phyloP scores from a whole-genome alignment of 1,140 invertebrate genomes.

The Heliconius melpomene region DNA sequence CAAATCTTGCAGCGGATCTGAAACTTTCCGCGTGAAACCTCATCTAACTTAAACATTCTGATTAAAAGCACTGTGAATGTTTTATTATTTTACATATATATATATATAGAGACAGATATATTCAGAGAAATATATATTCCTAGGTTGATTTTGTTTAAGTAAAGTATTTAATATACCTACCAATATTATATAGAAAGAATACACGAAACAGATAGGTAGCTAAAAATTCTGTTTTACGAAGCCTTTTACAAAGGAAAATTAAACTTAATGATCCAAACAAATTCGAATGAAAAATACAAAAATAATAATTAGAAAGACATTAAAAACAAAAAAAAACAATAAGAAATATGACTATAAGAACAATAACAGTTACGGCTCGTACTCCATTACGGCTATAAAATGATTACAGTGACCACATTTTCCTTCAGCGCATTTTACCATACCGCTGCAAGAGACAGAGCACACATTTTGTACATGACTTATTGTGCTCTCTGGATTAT shows the following conservation, averaged over 20 bases:
- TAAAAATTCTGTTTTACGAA: too few species aligned
- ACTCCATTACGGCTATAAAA: slow-evolving; percentile 1
- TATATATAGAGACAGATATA: too few species aligned
- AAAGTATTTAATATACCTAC: too few species aligned
- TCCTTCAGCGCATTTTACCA: not conserved
- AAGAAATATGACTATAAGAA: not conserved
- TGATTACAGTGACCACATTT: not conserved
- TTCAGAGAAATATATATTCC: not conserved
- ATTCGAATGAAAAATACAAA: too few species aligned
- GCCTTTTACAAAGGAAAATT: too few species aligned
- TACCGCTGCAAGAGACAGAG: slow-evolving; percentile 10
- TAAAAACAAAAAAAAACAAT: not conserved
- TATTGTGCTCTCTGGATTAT: slow-evolving; percentile 17
- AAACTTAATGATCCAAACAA: too few species aligned
- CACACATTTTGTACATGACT: slow-evolving; percentile 18
- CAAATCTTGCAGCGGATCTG: not conserved
- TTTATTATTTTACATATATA: too few species aligned
- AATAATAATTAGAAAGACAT: not conserved
- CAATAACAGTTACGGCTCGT: not conserved
- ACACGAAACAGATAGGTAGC: too few species aligned
- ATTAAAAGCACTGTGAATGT: not conserved
- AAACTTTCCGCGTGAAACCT: not conserved
- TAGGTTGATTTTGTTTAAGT: too few species aligned
- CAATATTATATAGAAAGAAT: too few species aligned
- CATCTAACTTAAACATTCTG: not conserved